These are phyloP conservation scores for Toxotes chatareus DNA, from an alignment of 2,113 vertebrate genomes.

Conservation along the genomic window DNA sequence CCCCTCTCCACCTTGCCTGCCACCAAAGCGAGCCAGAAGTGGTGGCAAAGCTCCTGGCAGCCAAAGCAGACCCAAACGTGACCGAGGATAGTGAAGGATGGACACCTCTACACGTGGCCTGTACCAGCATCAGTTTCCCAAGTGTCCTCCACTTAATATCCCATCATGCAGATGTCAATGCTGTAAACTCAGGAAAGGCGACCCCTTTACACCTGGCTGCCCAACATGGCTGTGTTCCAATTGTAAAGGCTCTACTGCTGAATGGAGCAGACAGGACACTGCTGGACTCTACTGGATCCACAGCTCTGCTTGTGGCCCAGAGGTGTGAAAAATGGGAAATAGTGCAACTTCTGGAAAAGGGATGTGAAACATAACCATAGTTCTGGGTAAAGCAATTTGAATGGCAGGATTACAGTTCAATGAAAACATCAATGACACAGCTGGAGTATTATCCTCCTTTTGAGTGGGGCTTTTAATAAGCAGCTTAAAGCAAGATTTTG, in stretches of 20 bases:
- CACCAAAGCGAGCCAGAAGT: constrained; percentile 75
- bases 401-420: not conserved
- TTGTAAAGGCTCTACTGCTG: constrained; percentile 86
- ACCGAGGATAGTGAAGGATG: constrained; percentile 82
- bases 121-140: constrained; percentile 80
- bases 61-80: constrained; percentile 82
- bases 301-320: constrained; percentile 83
- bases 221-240: constrained; percentile 81
- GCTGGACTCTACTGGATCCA: constrained; percentile 80
- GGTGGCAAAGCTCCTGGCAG: constrained; percentile 81
- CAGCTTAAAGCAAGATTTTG: not conserved
- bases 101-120: constrained; percentile 88
- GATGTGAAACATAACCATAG: not conserved
- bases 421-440: not conserved
- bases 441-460: not conserved
- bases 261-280: constrained; percentile 78
- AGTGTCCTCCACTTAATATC: constrained; percentile 85
- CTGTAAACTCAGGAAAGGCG: constrained; percentile 80
- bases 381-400: not conserved
- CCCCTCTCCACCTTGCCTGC: constrained; percentile 87
- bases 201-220: constrained; percentile 88
- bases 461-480: not conserved
- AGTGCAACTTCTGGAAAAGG: constrained; percentile 75
- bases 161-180: constrained; percentile 82
- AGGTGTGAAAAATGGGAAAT: constrained; percentile 78